A percentile compares a stretch with the other conserved stretches of the same genome.
Evolutionary conservation across 1,140 invertebrate species (phyloP).

Genomic region (Melitaea cinxia): DNA sequence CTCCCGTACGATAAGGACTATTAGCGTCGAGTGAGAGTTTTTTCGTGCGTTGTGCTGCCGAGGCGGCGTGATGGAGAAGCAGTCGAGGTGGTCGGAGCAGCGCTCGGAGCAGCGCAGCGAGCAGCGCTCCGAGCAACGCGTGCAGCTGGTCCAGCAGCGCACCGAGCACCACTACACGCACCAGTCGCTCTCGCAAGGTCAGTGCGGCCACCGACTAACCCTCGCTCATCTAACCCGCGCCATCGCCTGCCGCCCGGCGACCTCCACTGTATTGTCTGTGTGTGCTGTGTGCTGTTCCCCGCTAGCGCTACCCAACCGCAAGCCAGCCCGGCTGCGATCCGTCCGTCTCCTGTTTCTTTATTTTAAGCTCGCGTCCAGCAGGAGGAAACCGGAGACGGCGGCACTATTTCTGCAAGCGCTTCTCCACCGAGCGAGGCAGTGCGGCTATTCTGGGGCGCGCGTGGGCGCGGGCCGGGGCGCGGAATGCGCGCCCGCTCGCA

Average conservation of each 20-base stretch:
- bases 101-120: conserved; percentile 79
- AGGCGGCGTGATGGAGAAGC: conserved; percentile 68
- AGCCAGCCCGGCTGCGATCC: conserved; percentile 31
- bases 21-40: conserved; percentile 75
- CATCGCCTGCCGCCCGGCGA: conserved; percentile 34
- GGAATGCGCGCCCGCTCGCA: conserved; percentile 49
- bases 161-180: conserved; percentile 88
- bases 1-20: conserved; percentile 61
- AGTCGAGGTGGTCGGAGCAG: conserved; percentile 82
- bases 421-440: conserved; percentile 65
- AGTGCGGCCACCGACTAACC: conserved; percentile 53
- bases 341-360: conserved; percentile 56
- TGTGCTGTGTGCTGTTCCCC: too few relatives aligned
- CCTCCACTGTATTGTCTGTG: conserved; percentile 12
- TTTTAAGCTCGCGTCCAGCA: conserved; percentile 44
- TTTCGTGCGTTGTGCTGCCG: conserved; percentile 70
- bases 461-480: conserved; percentile 54
- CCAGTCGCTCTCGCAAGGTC: conserved; percentile 90
- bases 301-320: conserved; percentile 3
- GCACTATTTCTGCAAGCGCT: conserved; percentile 72
- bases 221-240: conserved; percentile 1
- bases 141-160: conserved; percentile 85
- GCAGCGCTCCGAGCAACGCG: conserved; percentile 66
- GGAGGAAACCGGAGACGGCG: conserved; percentile 42
- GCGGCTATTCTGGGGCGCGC: conserved; percentile 72